Evolutionary conservation across 30 jellyfish, hydroid and myxozoan genomes (phyloP), one percentile per base, ranked within the genome.

Genomic region (Haliclystus octoradiatus): DNA sequence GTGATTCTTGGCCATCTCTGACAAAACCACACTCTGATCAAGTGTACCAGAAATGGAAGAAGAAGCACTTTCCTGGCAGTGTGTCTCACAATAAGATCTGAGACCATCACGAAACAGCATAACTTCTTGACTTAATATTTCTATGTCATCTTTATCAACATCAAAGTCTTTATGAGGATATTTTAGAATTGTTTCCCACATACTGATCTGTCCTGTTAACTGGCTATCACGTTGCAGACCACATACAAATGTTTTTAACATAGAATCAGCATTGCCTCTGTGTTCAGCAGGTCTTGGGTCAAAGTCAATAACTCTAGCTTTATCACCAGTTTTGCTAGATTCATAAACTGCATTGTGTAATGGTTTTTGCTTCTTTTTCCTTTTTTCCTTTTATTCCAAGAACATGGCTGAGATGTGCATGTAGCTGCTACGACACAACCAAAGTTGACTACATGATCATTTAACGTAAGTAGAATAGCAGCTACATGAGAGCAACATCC

Each of bases 401-500:
- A 22, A 68, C 93, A 79, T 34, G 80, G 69, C 61, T 63, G 31
- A 3, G 87, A 61, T 22, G 87, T 79, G 2, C 74, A 71, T 31
- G 85, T 74, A 50, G 64, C 69, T 13, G 14, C 33, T 28, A 34
- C 81, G 22, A 28, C 62, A 61, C 46, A 0, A 19, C 87, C 87
- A 63, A 26, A 28, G 14, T 24, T 72, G 5, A 27, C 62, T 25
- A 49, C 63, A 47, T 28, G 50, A 2, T 75, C 49, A 31, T 14
- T 61, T 15, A 75, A 24, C 25, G 9, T 19, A 52, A 75, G 33
- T 47, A 79, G 47, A 26, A 71, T 31, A 14, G 93, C 93, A 80
- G 88, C 77, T 60, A 79, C 71, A 60, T 69, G 93, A 34, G 75
- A 64, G 31, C 88, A 80, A 47, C 82, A 71, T 4, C 88, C 86